Base-by-base conservation (phyloP, 1,140 invertebrate genomes). In the Eurosta solidaginis region DNA sequence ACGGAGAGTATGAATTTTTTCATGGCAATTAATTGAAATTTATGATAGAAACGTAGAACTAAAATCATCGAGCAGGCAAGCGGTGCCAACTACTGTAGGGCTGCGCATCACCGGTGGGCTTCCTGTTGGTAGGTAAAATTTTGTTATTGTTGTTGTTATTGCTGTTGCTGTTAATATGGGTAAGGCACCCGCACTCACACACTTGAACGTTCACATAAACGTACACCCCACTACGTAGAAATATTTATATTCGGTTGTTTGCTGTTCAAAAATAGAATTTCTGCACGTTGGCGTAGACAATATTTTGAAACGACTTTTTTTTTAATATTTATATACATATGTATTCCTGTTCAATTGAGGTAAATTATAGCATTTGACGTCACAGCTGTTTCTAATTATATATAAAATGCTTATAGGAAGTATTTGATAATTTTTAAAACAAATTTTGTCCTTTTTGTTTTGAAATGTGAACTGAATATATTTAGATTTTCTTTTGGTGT, bases 1-100 rank as follows among this genome's bases (percentile, higher is more conserved):
- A 68, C 33, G 59, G 27, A 12, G 33, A 68, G 59, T 17, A 68
- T 68, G 40, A 68, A 68, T 40, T 40, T 27, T 68, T 68, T 68
- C 59, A 68, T 68, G 59, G 59, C 59, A 68, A 68, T 68, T 68
- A 68, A 68, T 68, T 68, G 59, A 68, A 68, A 68, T 68, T 68
- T 68, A 68, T 68, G 59, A 68, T 33, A 68, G 59, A 20, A 40
- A 29, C n/a, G 59, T 68, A 20, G 59, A n/a, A 20, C 17, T 20
- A 22, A 20, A 17, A 68, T 7, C 33, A 33, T 40, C 59, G 22
- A 25, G 22, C 50, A 2, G 9, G 45, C 45, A 12, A 52, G 20
- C 20, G 29, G 29, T 59, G 54, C 3, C 27, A 59, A 59, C 45
- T 47, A 47, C 45, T 47, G 45, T 47, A 47, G 45, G n/a, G n/a